Base-by-base conservation (phyloP, 53 echinoderm and acorn worm species). In the Patiria pectinifera region DNA sequence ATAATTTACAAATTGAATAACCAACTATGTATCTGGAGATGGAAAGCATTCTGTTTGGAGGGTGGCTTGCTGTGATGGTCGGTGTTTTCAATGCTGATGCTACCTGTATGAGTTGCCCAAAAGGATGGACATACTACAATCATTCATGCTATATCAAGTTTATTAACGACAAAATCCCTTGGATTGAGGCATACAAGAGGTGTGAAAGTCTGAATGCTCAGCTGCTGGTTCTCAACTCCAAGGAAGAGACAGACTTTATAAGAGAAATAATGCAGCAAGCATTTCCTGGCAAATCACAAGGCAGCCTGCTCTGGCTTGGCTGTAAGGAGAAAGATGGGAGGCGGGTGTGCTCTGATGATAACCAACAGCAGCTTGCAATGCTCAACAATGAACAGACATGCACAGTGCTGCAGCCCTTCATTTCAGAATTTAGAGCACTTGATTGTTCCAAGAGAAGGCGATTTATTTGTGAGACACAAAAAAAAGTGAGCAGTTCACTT, bases 261-360 rank as follows among this genome's bases (percentile, higher is more conserved):
- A 66, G 23, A 8, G 35, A 45, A 14, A 69, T 66, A 24, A 15
- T 85, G 15, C 69, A 69, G 11, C 12, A 43, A 69, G 46, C 44
- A 18, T 85, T 85, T 44, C 85, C 85, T 59, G 35, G n/a, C n/a
- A n/a, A n/a, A n/a, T n/a, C n/a, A n/a, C n/a, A 61, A 83, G n/a
- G n/a, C n/a, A n/a, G n/a, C 5, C 83, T 62, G 58, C 6, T 83
- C 60, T 85, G 85, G 85, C 66, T 85, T 11, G 85, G 85, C 43
- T 85, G 85, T 85, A 14, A 44, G 16, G 46, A 69, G 18, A 43
- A 9, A 66, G 25, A 85, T 45, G 85, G 85, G 9, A 23, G 48
- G 15, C 45, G 43, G 24, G 70, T 24, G 24, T 85, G 85, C 59
- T 43, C 46, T 16, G 69, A 63, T 45, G 46, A 69, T 59, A 69